Conservation (phyloP, 2,888 invertebrate genomes). For the Eupithecia pulchellata region DNA sequence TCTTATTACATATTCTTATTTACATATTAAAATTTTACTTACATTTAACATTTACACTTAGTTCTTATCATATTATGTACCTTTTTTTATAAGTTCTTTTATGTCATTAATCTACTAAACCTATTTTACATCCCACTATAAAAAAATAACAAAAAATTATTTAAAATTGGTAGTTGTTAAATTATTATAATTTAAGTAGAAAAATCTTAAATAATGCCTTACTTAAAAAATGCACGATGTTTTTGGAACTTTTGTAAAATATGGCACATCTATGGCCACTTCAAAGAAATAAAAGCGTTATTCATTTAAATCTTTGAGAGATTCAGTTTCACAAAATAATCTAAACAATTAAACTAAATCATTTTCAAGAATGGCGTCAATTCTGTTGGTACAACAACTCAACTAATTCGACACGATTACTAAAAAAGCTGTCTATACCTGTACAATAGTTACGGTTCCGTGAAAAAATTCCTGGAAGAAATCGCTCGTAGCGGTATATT, state of each 20-base stretch:
- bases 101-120: neutral
- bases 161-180: neutral
- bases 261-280: neutral
- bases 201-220: neutral
- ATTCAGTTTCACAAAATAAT: neutral
- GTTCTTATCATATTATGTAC: neutral
- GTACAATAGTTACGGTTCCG: too few relatives aligned
- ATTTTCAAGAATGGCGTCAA: neutral
- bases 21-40: neutral
- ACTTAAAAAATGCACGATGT: neutral
- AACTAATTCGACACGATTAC: neutral
- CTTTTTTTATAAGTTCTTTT: neutral
- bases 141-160: neutral
- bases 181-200: neutral
- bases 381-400: neutral
- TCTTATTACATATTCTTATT: slow-evolving; percentile 6
- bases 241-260: neutral
- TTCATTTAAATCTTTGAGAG: neutral
- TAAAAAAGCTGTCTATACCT: too few relatives aligned
- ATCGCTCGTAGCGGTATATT: too few relatives aligned
- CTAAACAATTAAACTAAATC: neutral
- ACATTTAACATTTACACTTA: neutral
- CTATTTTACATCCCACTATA: neutral
- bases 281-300: neutral
- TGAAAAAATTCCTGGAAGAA: too few relatives aligned